Conservation (phyloP, 2,797 vertebrate genomes). For the Sebastes itinus region DNA sequence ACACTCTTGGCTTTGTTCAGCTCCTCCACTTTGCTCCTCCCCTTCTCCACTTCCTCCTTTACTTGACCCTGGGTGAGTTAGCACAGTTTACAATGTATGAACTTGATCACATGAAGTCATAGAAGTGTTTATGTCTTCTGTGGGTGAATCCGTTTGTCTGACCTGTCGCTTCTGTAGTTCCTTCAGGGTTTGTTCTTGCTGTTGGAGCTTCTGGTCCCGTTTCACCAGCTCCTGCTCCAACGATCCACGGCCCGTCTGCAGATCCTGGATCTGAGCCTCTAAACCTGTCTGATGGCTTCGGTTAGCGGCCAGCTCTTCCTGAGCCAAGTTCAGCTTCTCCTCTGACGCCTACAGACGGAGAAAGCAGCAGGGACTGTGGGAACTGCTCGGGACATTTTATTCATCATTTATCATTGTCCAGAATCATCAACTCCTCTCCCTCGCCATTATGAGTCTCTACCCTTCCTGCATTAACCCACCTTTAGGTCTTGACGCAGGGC, state of each 20-base stretch:
- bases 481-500: conserved; percentile 93
- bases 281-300: conserved; percentile 86
- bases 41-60: conserved; percentile 89
- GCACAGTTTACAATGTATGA: neutral
- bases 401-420: neutral
- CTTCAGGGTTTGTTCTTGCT: conserved; percentile 83
- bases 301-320: conserved; percentile 93
- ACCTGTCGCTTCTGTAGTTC: conserved; percentile 91
- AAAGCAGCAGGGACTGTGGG: neutral
- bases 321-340: conserved; percentile 89
- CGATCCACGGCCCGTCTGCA: conserved; percentile 75
- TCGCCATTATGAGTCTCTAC: neutral
- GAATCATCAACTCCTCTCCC: neutral
- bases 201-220: conserved; percentile 83
- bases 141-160: neutral
- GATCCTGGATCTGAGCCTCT: conserved; percentile 88
- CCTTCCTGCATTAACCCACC: conserved; percentile 73
- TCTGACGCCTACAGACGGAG: conserved; percentile 82
- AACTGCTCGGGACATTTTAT: neutral
- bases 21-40: conserved; percentile 86
- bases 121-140: neutral
- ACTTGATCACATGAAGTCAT: neutral
- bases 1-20: conserved; percentile 84
- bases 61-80: conserved; percentile 79
- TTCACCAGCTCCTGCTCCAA: conserved; percentile 86